These are phyloP conservation scores for Brenthis daphne DNA, from an alignment of 2,888 invertebrate species.

Conservation along the genomic window DNA sequence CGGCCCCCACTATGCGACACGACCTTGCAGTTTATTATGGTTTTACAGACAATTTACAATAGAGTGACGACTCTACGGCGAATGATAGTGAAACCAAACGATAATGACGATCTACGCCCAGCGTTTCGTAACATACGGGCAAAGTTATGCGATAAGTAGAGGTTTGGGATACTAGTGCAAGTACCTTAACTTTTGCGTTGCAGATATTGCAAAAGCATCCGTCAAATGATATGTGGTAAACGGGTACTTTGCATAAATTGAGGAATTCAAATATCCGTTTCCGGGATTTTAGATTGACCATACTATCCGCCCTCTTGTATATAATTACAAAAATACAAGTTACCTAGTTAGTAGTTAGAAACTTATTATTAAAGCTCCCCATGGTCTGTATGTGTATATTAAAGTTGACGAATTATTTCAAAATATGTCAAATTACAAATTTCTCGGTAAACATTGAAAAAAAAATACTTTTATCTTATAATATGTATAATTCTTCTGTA, in stretches of 20 bases:
- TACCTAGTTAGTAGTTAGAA: background rate
- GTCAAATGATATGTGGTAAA: constrained; percentile 36
- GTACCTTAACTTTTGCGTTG: constrained; percentile 44
- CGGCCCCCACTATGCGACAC: constrained; percentile 65
- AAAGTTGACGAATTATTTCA: too few relatives aligned
- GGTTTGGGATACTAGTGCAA: constrained; percentile 44
- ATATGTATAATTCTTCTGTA: too few relatives aligned
- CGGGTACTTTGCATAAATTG: constrained; percentile 54
- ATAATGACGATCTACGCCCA: constrained; percentile 48
- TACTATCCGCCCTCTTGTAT: background rate
- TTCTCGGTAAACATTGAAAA: too few relatives aligned
- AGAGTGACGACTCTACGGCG: constrained; percentile 70
- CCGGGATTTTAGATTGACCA: constrained; percentile 41
- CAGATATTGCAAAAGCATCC: constrained; percentile 51
- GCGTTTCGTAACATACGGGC: constrained; percentile 20
- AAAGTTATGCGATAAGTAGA: constrained; percentile 43
- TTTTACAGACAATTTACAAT: constrained; percentile 79
- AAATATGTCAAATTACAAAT: too few relatives aligned
- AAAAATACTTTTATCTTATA: too few relatives aligned
- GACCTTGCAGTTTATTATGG: constrained; percentile 80
- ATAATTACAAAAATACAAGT: background rate
- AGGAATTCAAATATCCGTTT: constrained; percentile 50
- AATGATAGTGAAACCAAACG: constrained; percentile 72
- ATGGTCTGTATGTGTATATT: too few relatives aligned
- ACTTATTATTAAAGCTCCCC: too few relatives aligned